phyloP scores from a whole-genome alignment of 2,113 vertebrate species.

The Carlito syrichta region DNA sequence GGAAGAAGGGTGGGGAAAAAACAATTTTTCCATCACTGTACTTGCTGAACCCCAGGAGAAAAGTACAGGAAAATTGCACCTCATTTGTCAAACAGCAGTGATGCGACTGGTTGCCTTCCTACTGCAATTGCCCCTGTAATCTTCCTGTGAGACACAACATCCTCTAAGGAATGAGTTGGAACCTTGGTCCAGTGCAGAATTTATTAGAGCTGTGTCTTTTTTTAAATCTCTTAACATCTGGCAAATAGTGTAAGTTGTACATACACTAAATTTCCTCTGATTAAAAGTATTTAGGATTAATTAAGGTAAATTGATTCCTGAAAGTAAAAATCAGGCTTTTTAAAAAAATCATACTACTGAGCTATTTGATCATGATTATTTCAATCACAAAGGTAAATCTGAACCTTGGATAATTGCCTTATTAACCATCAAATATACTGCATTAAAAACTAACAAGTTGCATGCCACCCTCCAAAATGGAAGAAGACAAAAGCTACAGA shows the following conservation, averaged over 20 bases:
- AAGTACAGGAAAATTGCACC: not conserved
- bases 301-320: conserved; percentile 26
- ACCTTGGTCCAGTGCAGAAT: not conserved
- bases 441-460: not conserved
- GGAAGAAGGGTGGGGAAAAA: not conserved
- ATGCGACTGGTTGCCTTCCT: not conserved
- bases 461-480: not conserved
- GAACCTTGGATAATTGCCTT: not conserved
- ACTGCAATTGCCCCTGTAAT: not conserved
- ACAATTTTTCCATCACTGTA: not conserved
- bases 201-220: not conserved
- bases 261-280: not conserved
- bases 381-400: conserved; percentile 10
- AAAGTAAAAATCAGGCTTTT: conserved; percentile 21
- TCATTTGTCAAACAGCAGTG: not conserved
- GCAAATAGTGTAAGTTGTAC: not conserved
- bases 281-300: conserved; percentile 40
- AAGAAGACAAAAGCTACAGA: not conserved
- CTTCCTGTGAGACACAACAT: not conserved
- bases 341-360: not conserved
- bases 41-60: not conserved
- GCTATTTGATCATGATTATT: not conserved
- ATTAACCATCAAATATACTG: not conserved
- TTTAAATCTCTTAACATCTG: not conserved
- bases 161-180: not conserved